phyloP scores from a whole-genome alignment of 2,797 vertebrate species.

The Gymnocypris eckloni region DNA sequence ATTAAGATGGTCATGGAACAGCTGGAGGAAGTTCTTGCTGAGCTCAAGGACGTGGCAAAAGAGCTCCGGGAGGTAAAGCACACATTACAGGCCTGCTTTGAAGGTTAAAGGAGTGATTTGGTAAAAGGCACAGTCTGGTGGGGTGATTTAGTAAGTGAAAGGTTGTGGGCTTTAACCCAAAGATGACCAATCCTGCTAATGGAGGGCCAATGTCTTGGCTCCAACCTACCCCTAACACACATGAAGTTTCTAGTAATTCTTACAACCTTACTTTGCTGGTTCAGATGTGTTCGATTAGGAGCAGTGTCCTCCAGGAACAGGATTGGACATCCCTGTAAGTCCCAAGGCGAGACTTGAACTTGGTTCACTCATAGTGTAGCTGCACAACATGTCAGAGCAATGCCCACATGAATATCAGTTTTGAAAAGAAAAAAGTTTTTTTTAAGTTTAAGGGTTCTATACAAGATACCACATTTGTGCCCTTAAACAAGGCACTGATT shows the following conservation, averaged over 20 bases:
- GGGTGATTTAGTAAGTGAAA: not conserved
- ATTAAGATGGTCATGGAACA: conserved; percentile 62
- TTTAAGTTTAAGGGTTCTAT: too few relatives aligned
- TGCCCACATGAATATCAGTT: not conserved
- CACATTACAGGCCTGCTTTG: not conserved
- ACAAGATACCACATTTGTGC: not conserved
- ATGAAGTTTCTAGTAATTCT: not conserved
- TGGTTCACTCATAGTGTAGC: not conserved
- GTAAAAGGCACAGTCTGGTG: not conserved
- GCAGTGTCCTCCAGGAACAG: not conserved
- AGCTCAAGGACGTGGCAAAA: conserved; percentile 62
- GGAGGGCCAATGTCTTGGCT: not conserved
- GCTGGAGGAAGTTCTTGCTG: conserved; percentile 60
- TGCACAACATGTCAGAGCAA: not conserved
- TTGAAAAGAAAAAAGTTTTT: not conserved
- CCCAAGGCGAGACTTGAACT: not conserved
- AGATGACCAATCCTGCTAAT: not conserved
- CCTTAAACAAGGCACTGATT: not conserved
- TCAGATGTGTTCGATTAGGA: not conserved
- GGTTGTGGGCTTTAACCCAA: not conserved
- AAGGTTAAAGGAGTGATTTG: not conserved
- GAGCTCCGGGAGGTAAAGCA: conserved; percentile 61
- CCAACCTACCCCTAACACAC: not conserved
- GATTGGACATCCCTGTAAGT: not conserved
- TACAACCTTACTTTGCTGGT: not conserved